A percentile compares a stretch with the other conserved stretches of the same genome.
phyloP scores from a whole-genome alignment of 1,140 invertebrate species.

The Amyelois transitella region DNA sequence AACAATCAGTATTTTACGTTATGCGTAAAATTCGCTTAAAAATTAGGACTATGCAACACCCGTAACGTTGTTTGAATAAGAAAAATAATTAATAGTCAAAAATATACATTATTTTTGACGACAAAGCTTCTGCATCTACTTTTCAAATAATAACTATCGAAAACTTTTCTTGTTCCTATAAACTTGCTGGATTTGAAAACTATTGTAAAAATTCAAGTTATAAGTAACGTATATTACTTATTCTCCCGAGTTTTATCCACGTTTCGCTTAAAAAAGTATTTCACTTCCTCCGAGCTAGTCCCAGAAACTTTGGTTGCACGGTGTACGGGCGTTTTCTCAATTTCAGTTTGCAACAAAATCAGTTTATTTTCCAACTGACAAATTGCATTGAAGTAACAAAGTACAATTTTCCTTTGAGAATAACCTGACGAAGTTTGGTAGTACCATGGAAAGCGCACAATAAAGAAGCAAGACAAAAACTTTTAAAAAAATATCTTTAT shows the following conservation, averaged over 20 bases:
- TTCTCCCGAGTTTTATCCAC: neutral
- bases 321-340: slow-evolving; percentile 51
- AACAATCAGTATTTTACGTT: too few relatives aligned
- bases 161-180: neutral
- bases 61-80: too few relatives aligned
- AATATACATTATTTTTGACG: too few relatives aligned
- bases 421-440: slow-evolving; percentile 37
- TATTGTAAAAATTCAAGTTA: neutral
- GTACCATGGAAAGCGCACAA: slow-evolving; percentile 4
- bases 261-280: slow-evolving; percentile 41
- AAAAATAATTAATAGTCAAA: too few relatives aligned
- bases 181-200: neutral
- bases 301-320: slow-evolving; percentile 38
- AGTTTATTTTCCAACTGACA: slow-evolving; percentile 63
- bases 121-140: too few relatives aligned
- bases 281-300: slow-evolving; percentile 23
- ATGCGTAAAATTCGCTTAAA: too few relatives aligned
- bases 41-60: too few relatives aligned
- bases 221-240: slow-evolving; percentile 6
- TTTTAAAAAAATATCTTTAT: too few relatives aligned
- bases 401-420: slow-evolving; percentile 43
- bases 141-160: neutral
- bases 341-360: slow-evolving; percentile 64
- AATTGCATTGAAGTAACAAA: slow-evolving; percentile 58
- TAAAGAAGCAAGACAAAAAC: neutral